Base-by-base conservation (phyloP, 1,140 invertebrate genomes). In the Solen grandis region DNA sequence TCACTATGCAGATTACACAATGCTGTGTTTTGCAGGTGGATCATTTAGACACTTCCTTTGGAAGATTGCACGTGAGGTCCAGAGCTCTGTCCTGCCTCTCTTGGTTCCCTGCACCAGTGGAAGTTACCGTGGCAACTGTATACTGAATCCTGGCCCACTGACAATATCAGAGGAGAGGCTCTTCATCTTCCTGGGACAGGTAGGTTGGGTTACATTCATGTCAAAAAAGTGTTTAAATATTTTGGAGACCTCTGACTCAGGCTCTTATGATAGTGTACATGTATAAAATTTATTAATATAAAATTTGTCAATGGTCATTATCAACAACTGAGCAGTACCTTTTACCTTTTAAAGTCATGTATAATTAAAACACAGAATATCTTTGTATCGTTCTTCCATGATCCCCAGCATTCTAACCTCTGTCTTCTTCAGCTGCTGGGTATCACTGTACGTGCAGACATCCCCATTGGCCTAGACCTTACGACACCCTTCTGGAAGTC, bases 21-120 rank as follows among this genome's bases (percentile, higher is more conserved):
- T n/a, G n/a, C n/a, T n/a, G n/a, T n/a, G n/a, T n/a, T 63, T 83
- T 83, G 1, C 65, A 92, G 91, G 91, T 90, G 92, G 92, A 10
- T 93, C 92, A 4, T 93, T 93, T 85, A 84, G 92, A 25, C 92
- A 93, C 72, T 93, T 92, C 77, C 83, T 93, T 69, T 90, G 90
- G 80, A 89, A 92, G 78, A 85, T 92, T 55, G 90, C 90, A 0
- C 84, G 82, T 46, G 92, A 93, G 60, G 68, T 93, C 0, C 88
- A 91, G 62, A 82, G 86, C 57, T 73, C 90, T 0, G 8, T 78
- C 2, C 57, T 92, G 8, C 79, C 83, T 33, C 69, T 92, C 27
- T 81, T 92, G 63, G 77, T 92, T 22, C 88, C 88, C 1, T 91
- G 89, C 79, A 89, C 87, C 22, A 88, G 89, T 63, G 76, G 85